Base-by-base conservation (phyloP, 1,140 invertebrate species). In the Spodoptera frugiperda region DNA sequence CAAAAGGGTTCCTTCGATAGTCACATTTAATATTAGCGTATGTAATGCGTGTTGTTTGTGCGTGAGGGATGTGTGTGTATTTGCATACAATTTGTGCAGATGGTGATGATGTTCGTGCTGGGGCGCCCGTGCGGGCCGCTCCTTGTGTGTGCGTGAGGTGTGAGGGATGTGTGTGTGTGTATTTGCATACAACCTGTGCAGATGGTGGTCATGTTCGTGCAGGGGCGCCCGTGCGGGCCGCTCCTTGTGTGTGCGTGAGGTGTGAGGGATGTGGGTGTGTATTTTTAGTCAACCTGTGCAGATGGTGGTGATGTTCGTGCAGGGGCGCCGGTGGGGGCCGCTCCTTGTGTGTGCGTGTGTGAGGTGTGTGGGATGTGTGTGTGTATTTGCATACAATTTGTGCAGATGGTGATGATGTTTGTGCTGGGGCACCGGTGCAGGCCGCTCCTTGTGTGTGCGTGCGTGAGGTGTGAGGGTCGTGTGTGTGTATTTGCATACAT, bases 291-390 rank as follows among this genome's bases (percentile, higher is more conserved):
- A 84, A 89, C 85, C 84, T 89, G 89, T 86, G 85, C 78, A 79
- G 15, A 59, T 83, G 84, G 12, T 87, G 84, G 48, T 82, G 83
- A 12, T 86, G 83, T 54, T 88, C 87, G 80, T 87, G 81, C 49
- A 81, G 65, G 21, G 82, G 77, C 21, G 84, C 91, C 82, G 94
- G 91, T 81, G 94, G 93, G 84, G 95, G 93, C 79, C 95, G 92
- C 82, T 95, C 95, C 89, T 95, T 95, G 84, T 94, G 94, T 95
- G 81, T 55, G 83, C 88, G 68, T 71, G 85, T 89, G 55, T 39
- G 33, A 39, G 33, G 33, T 33, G 33, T 33, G 33, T 8, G 5
- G 33, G 33, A 33, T 33, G 33, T 39, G 33, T 39, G 33, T 39
- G 33, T 39, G 33, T 39, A 8, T 39, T 39, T 3, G 33, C 33